Conservation (phyloP, 2,113 vertebrate species). For the Isurus oxyrinchus region DNA sequence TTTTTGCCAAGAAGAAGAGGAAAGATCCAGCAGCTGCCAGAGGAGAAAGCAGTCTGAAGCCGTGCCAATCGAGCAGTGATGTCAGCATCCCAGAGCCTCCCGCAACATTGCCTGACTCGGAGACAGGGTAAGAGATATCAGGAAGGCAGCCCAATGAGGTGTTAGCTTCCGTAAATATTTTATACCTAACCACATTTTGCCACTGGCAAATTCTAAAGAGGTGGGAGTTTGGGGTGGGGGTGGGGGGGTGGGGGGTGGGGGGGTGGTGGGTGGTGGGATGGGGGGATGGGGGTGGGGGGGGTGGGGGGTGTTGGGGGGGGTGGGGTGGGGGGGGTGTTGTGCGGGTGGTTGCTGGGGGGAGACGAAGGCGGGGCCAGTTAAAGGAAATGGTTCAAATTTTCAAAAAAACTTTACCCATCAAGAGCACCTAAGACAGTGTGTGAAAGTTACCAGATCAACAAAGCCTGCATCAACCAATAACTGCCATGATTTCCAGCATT, state of each 20-base stretch:
- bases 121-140: slow-evolving; percentile 57
- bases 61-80: slow-evolving; percentile 66
- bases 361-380: background rate
- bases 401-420: background rate
- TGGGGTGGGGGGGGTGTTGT: too few species aligned
- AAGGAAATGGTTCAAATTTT: background rate
- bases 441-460: background rate
- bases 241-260: too few species aligned
- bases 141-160: too few species aligned
- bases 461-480: background rate
- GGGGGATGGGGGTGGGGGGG: too few species aligned
- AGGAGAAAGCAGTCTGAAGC: slow-evolving; percentile 54
- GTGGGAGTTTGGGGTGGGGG: too few species aligned
- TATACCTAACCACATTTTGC: background rate
- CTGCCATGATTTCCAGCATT: background rate
- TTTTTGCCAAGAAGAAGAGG: slow-evolving; percentile 84
- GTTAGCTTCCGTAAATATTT: background rate
- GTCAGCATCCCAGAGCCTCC: slow-evolving; percentile 55
- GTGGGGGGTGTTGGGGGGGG: too few species aligned
- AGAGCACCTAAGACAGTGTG: background rate
- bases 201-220: background rate
- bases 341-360: too few species aligned
- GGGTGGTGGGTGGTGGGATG: too few species aligned
- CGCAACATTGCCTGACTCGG: slow-evolving; percentile 47
- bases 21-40: slow-evolving; percentile 54